Base-by-base conservation (phyloP, 2,888 invertebrate species). In the Liodrosophila aerea region DNA sequence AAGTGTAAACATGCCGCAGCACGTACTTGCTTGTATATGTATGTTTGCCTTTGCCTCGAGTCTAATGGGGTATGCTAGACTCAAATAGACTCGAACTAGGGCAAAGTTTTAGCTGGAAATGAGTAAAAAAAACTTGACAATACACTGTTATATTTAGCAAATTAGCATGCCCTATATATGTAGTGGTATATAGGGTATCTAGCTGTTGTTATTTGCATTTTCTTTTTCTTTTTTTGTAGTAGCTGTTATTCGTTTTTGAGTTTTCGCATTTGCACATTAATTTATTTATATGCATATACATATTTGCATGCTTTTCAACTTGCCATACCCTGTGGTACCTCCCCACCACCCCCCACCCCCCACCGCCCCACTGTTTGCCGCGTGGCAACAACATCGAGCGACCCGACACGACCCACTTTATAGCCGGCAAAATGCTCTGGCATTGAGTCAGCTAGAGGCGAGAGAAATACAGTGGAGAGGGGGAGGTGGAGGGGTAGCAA, bases 251-350 rank as follows among this genome's bases (percentile, higher is more conserved):
- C 63, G 59, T 43, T 67, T 66, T 62, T 54, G 44, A 67, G 50
- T 65, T 83, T 76, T 84, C 61, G 78, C 85, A 81, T 77, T 84
- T 82, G 71, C 82, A 82, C 85, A 78, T 85, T 78, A 74, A 62
- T 84, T 84, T 78, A 78, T 78, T 85, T 77, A 84, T 84, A 77
- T 84, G 74, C 77, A 77, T 59, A 77, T 59, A 76, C 71, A 78
- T 82, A 84, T 78, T 84, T 78, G 77, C 85, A 84, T 81, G 82
- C 66, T 76, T 73, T 80, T 69, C 81, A 57, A 81, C 77, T 76
- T 70, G 82, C 73, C 76, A 54, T 66, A 80, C 84, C 81, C 83
- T 54, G 56, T 47, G 56, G 54, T 11, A 13, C 22, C 12, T 9
- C n/a, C 43, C 5, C 22, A 37, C 41, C 29, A 9, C 15, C 16